phyloP scores from a whole-genome alignment of 2,113 vertebrate genomes.

The Microcebus tavaratra region DNA sequence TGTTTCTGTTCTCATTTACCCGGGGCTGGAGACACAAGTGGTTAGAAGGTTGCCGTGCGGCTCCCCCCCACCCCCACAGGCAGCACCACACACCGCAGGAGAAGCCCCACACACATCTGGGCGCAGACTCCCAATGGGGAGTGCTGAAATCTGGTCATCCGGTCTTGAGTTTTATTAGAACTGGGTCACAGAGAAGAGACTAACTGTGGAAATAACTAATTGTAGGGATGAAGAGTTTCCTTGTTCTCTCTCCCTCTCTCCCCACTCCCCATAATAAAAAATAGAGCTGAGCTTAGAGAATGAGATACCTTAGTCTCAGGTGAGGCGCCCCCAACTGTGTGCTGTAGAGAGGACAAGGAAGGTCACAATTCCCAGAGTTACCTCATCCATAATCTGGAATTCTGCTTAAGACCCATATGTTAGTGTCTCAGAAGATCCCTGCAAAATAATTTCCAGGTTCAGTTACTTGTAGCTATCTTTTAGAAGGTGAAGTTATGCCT shows the following conservation, averaged over 20 bases:
- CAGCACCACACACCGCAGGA: not conserved
- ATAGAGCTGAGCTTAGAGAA: not conserved
- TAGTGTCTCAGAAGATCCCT: not conserved
- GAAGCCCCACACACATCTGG: not conserved
- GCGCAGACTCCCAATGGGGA: not conserved
- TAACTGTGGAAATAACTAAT: not conserved
- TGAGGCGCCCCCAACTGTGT: not conserved
- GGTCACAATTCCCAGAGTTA: not conserved
- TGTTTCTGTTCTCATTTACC: conserved; percentile 76
- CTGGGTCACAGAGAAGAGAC: conserved; percentile 30
- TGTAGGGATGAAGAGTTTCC: not conserved
- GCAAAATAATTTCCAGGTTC: not conserved
- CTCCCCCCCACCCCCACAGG: not conserved
- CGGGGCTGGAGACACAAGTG: conserved; percentile 55
- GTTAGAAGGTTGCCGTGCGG: conserved; percentile 42
- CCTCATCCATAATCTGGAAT: not conserved
- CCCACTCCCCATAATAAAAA: not conserved
- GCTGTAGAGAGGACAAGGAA: not conserved
- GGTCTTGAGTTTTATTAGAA: not conserved
- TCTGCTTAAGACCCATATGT: not conserved
- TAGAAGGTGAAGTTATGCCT: not conserved
- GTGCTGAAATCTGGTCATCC: not conserved
- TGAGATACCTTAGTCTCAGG: not conserved
- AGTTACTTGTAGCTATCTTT: not conserved
- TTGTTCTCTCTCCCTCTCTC: not conserved